Conservation (phyloP, 64 coral and sea anemone genomes). For the Pachyseris speciosa region DNA sequence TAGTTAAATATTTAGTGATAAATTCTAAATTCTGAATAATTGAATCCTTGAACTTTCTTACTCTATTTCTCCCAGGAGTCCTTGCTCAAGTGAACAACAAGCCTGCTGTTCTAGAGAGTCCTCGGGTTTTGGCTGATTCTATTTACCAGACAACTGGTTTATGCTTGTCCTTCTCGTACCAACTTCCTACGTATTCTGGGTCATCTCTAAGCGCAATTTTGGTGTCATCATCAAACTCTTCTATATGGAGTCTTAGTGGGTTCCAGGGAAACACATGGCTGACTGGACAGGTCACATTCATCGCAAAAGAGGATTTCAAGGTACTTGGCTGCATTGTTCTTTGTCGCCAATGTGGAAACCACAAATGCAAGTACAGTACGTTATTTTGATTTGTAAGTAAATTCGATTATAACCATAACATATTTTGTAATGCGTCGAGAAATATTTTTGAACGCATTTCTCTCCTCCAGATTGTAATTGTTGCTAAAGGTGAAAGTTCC, state of each 20-base stretch:
- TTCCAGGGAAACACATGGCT: slow-evolving; percentile 10
- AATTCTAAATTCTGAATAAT: too few relatives aligned
- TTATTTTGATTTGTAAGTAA: too few relatives aligned
- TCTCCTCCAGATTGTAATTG: background rate
- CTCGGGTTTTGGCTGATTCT: background rate
- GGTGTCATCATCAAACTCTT: background rate
- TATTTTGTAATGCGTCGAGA: too few relatives aligned
- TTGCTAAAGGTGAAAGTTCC: background rate
- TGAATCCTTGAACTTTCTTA: background rate
- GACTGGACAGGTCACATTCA: slow-evolving; percentile 7
- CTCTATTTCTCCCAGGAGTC: background rate
- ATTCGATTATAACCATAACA: too few relatives aligned
- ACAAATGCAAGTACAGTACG: too few relatives aligned
- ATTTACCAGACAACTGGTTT: slow-evolving; percentile 1
- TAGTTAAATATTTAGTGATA: too few relatives aligned
- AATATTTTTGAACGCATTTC: background rate
- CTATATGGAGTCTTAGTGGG: slow-evolving; percentile 29
- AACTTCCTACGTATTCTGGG: slow-evolving; percentile 16
- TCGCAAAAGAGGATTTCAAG: slow-evolving; percentile 18
- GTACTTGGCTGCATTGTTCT: too few relatives aligned
- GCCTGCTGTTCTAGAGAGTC: slow-evolving; percentile 36
- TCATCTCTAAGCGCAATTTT: slow-evolving; percentile 2
- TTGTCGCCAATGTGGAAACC: too few relatives aligned
- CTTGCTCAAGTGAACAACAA: background rate
- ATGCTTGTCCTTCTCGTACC: slow-evolving; percentile 40